phyloP scores from a whole-genome alignment of 2,113 vertebrate genomes.

The Pangasianodon hypophthalmus region DNA sequence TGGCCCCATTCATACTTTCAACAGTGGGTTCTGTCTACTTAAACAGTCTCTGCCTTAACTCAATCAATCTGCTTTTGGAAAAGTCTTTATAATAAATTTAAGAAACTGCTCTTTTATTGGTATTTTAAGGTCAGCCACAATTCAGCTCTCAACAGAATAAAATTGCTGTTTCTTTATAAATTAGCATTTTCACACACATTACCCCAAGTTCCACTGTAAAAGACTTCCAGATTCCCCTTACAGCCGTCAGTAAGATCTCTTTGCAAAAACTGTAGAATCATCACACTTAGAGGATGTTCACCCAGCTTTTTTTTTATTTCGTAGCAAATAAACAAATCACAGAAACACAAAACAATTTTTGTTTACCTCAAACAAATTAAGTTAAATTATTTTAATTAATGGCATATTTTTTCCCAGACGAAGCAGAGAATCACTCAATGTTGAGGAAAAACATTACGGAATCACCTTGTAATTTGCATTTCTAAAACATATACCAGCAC shows the following conservation, averaged over 20 bases:
- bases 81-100: background rate
- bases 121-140: slow-evolving; percentile 28
- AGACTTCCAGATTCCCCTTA: slow-evolving; percentile 49
- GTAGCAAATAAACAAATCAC: too few species aligned
- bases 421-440: too few species aligned
- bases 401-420: too few species aligned
- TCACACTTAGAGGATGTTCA: too few species aligned
- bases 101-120: background rate
- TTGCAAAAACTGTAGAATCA: background rate
- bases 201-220: slow-evolving; percentile 56
- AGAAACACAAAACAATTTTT: too few species aligned
- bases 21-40: background rate
- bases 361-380: too few species aligned
- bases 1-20: too few species aligned
- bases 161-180: slow-evolving; percentile 36
- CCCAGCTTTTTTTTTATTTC: too few species aligned
- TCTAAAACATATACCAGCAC: too few species aligned
- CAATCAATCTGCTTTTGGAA: background rate
- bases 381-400: too few species aligned
- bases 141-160: slow-evolving; percentile 53
- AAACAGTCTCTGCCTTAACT: background rate
- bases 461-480: too few species aligned
- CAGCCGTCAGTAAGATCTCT: slow-evolving; percentile 49
- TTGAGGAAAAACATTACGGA: too few species aligned
- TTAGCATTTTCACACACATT: slow-evolving; percentile 39